Base-by-base conservation (phyloP, 2,888 invertebrate species). In the Mycalesis mineus region DNA sequence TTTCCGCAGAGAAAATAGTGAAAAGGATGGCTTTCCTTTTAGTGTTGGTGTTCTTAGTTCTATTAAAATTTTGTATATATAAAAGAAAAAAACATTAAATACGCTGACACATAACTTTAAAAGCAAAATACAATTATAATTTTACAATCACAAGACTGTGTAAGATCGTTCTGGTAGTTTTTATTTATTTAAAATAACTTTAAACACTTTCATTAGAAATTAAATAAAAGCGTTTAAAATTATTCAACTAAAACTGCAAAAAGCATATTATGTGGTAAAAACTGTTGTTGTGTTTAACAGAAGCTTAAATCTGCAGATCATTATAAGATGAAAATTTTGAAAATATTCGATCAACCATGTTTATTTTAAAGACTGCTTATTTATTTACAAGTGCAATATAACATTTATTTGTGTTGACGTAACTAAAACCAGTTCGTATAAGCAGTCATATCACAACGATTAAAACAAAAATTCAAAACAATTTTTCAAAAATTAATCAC, bases 401-500 rank as follows among this genome's bases (percentile, higher is more conserved):
- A 48, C 15, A 28, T 49, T 39, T 14, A 8, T 28, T 41, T 17
- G n/a, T 14, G 36, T 40, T 55, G 41, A 36, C 17, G n/a, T 5
- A 47, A 55, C 31, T 40, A 47, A 48, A 33, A 41, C 31, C 55
- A 40, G 15, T 37, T 48, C 22, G 29, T 29, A 28, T 39, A 39
- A 61, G 61, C 58, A 60, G 61, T 51, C 53, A 41, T 44, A 37
- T 41, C n/a, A 14, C 41, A 42, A 42, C 11, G 22, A 7, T 11
- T 41, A 7, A 13, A 44, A 13, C n/a, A n/a, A 14, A 44, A 41
- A 60, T 55, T 51, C 51, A 57, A 22, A 52, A 62, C 57, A 14
- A 54, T 54, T 44, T 41, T 45, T 54, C 47, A 51, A 13, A 57
- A 62, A 60, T 55, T 64, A 66, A 68, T 64, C 63, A 48, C 65